phyloP scores from a whole-genome alignment of 2,113 vertebrate species.

The Himantopus leucocephalus region DNA sequence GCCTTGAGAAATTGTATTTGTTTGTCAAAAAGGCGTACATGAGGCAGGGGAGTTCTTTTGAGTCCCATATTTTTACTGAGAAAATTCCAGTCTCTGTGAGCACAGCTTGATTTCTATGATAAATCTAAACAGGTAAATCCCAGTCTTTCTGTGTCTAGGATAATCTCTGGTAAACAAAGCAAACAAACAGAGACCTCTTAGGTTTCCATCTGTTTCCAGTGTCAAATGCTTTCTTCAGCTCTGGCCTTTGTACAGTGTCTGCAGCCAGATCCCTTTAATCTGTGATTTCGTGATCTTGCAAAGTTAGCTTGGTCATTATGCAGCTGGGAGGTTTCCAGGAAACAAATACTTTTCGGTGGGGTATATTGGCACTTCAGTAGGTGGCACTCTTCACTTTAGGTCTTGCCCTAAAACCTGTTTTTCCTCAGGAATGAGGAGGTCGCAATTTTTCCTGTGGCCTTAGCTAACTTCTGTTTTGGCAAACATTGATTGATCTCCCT shows the following conservation, averaged over 20 bases:
- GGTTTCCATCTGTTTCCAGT: slow-evolving; percentile 34
- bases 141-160: neutral
- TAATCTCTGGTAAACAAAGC: slow-evolving; percentile 40
- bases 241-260: slow-evolving; percentile 1
- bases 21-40: neutral
- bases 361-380: neutral
- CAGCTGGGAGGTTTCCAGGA: neutral
- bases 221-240: neutral
- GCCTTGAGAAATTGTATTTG: neutral
- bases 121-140: neutral
- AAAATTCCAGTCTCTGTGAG: neutral
- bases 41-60: neutral
- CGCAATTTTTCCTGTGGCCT: neutral
- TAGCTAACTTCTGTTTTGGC: neutral
- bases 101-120: neutral
- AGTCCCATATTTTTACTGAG: neutral
- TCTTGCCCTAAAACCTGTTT: neutral
- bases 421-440: neutral
- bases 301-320: neutral
- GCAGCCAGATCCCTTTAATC: neutral
- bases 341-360: neutral
- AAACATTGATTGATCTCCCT: neutral
- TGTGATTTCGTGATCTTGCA: neutral
- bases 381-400: neutral
- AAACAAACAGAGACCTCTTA: slow-evolving; percentile 43